Evolutionary conservation across 2,888 invertebrate species (phyloP), one percentile per base, ranked within the genome.

Genomic region (Rapana venosa): DNA sequence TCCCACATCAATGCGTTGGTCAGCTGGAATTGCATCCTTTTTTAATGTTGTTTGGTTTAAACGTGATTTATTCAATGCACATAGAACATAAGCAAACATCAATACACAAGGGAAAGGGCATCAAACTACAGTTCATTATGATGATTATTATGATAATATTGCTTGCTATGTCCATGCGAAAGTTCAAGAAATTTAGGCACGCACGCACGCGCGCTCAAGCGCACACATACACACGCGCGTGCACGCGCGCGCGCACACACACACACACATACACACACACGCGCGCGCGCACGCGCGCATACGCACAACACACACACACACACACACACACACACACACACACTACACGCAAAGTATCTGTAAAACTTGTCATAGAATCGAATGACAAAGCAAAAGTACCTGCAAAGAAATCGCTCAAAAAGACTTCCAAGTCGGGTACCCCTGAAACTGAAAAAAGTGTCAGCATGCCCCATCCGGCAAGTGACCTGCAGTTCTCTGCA

Each of bases 241-340:
- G 13, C 66, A 66, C 66, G 13, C 66, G 13, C 66, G 13, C 66
- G 13, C 66, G 13, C 66, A 66, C 66, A 66, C 66, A 66, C 66
- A 66, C 66, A 66, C 66, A 66, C 47, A 79, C 35, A 79, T 32
- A 79, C 79, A 35, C 79, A 79, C 79, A 35, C 79, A 79, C 79
- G 32, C 35, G 5, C 32, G 32, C 79, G 5, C 79, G 32, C 79
- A 79, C 79, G 32, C 79, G 32, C 79, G 32, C 79, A 79, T n/a
- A n/a, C n/a, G n/a, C n/a, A n/a, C n/a, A n/a, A n/a, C n/a, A n/a
- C n/a, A n/a, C n/a, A n/a, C n/a, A n/a, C n/a, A n/a, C 77, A 77
- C 77, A 77, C 77, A 77, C 77, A 77, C 77, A 77, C 77, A 77
- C 17, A 15, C 11, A n/a, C n/a, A n/a, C n/a, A n/a, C n/a, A n/a